These are phyloP conservation scores for Drosophila bunnanda DNA, from an alignment of 2,888 invertebrate species.

Conservation along the genomic window DNA sequence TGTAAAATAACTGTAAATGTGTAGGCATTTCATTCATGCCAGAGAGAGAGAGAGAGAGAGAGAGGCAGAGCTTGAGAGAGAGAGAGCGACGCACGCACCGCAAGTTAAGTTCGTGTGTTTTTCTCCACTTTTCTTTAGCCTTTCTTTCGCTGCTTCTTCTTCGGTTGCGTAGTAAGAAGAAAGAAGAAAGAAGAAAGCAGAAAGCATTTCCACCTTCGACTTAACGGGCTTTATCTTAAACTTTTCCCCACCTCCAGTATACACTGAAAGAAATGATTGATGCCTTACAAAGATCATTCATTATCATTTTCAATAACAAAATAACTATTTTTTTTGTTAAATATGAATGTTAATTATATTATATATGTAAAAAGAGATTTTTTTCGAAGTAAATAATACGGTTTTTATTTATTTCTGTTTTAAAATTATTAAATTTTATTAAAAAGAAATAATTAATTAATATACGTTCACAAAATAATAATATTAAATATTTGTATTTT, in stretches of 20 bases:
- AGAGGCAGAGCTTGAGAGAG: conserved; percentile 32
- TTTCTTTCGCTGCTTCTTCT: conserved; percentile 15
- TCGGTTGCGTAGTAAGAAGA: conserved; percentile 58
- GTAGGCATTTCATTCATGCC: conserved; percentile 78
- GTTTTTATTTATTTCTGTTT: neutral
- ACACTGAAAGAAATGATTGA: neutral
- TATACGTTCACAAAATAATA: too few relatives aligned
- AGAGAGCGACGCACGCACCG: conserved; percentile 68
- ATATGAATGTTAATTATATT: too few relatives aligned
- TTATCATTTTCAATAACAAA: neutral
- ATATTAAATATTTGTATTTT: too few relatives aligned
- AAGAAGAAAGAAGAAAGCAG: conserved; percentile 56
- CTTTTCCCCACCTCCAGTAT: conserved; percentile 20
- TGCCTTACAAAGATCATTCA: neutral
- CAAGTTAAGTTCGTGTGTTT: conserved; percentile 37
- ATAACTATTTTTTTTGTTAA: too few relatives aligned
- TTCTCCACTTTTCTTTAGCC: conserved; percentile 25
- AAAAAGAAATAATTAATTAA: neutral
- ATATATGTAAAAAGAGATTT: too few relatives aligned
- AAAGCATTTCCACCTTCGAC: conserved; percentile 64
- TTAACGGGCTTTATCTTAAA: conserved; percentile 18
- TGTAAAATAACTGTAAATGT: conserved; percentile 76
- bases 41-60: conserved; percentile 18
- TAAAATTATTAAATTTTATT: neutral
- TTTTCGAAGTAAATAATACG: neutral